Evolutionary conservation across 1,140 invertebrate genomes (phyloP).

Genomic region (Drosophila triauraria): DNA sequence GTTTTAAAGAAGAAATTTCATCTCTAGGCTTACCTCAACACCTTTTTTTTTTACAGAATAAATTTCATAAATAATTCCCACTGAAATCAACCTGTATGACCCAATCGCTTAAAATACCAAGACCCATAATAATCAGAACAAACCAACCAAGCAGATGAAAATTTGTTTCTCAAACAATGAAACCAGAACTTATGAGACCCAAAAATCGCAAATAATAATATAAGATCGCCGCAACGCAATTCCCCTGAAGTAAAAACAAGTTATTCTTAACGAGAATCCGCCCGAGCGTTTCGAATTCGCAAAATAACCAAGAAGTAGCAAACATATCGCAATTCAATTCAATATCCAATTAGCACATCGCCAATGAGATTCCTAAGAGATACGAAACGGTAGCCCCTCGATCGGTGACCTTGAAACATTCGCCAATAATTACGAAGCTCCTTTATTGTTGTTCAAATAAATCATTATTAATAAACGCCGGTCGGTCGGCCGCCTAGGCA

Average conservation of each 20-base stretch:
- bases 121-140: not conserved
- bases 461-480: constrained; percentile 46
- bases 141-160: constrained; percentile 12
- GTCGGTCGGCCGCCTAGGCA: constrained; percentile 13
- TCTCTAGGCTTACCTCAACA: not conserved
- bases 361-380: constrained; percentile 42
- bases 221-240: constrained; percentile 29
- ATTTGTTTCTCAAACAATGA: constrained; percentile 35
- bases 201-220: not conserved
- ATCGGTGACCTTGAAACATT: constrained; percentile 19
- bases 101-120: constrained; percentile 15
- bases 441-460: constrained; percentile 45
- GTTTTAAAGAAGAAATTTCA: not conserved
- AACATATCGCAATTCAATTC: constrained; percentile 4
- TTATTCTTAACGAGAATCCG: constrained; percentile 23
- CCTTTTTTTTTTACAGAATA: not conserved
- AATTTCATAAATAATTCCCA: not conserved
- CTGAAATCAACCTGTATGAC: not conserved
- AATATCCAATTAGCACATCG: constrained; percentile 38
- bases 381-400: constrained; percentile 19
- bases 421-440: constrained; percentile 40
- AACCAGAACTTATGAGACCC: constrained; percentile 19
- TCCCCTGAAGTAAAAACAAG: not conserved
- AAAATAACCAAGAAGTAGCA: constrained; percentile 28
- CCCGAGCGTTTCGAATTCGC: constrained; percentile 32